Evolutionary conservation across 2,888 invertebrate species (phyloP), one percentile per base, ranked within the genome.

Genomic region (Ophraella communa): DNA sequence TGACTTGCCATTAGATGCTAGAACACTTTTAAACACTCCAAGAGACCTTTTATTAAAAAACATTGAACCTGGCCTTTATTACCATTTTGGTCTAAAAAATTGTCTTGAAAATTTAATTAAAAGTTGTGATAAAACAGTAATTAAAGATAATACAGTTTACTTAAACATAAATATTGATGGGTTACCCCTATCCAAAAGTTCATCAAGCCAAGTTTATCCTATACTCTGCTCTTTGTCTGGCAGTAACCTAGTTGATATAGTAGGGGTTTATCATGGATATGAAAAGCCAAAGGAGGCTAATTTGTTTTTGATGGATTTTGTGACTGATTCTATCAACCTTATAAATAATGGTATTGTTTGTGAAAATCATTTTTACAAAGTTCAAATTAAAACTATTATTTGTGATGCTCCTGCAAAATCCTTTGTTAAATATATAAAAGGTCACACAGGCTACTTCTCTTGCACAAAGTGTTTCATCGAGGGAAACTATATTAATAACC

Each of bases 191-290:
- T 4, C 39, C 4, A 39, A 39, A 39, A 39, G 39, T 4, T 39
- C 39, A 14, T 11, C 11, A 5, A 39, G 39, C 17, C 39, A 39
- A 39, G 39, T 39, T 11, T 39, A 39, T 39, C 39, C 39, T 11
- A 39, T 39, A 39, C 39, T 39, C 4, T 14, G n/a, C n/a, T 8
- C 4, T 4, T 1, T 39, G 10, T 10, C n/a, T 39, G 39, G 39
- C 4, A 17, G 4, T 4, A 39, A 39, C n/a, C 10, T 39, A 44
- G 39, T 27, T 21, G 35, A 42, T 18, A 24, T 62, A 27, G 49
- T 65, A 11, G 67, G 67, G 14, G 23, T 67, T 54, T 65, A 64
- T 30, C 64, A 67, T 56, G 67, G 69, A 11, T 27, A 49, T 52
- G 44, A 51, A 35, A 69, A 69, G 59, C 69, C 69, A 4, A 17